Conservation (phyloP, 2,797 vertebrate genomes). For the Jordanella pulchra region DNA sequence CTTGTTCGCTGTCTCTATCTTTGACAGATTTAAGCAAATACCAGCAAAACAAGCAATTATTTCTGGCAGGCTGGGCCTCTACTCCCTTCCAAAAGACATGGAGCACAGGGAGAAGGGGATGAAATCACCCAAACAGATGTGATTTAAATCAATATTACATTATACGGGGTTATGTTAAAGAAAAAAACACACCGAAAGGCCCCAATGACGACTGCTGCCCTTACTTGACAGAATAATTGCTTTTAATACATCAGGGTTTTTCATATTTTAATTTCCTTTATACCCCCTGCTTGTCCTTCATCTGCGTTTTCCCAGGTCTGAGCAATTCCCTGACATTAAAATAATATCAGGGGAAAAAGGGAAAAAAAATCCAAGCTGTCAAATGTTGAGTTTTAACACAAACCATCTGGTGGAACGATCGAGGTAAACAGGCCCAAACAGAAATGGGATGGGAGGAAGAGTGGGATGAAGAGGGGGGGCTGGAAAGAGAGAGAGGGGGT, state of each 20-base stretch:
- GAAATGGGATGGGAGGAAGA: slow-evolving; percentile 53
- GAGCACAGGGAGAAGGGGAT: slow-evolving; percentile 75
- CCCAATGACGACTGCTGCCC: slow-evolving; percentile 69
- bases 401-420: slow-evolving; percentile 80
- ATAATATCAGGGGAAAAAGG: slow-evolving; percentile 67
- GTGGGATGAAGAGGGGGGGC: slow-evolving; percentile 19
- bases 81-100: slow-evolving; percentile 75
- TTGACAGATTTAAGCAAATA: slow-evolving; percentile 82
- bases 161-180: slow-evolving; percentile 74
- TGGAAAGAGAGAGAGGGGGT: slow-evolving; percentile 19
- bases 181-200: slow-evolving; percentile 55
- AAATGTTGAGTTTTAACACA: slow-evolving; percentile 78
- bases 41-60: slow-evolving; percentile 84
- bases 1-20: slow-evolving; percentile 53
- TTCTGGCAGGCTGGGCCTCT: slow-evolving; percentile 77
- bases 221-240: slow-evolving; percentile 77
- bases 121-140: slow-evolving; percentile 84
- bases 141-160: slow-evolving; percentile 84
- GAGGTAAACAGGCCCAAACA: slow-evolving; percentile 74
- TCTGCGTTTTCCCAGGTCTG: slow-evolving; percentile 67
- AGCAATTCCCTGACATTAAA: slow-evolving; percentile 73
- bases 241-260: slow-evolving; percentile 74
- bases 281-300: slow-evolving; percentile 64
- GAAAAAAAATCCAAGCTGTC: slow-evolving; percentile 64
- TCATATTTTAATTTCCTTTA: slow-evolving; percentile 77